phyloP scores from a whole-genome alignment of 2,113 vertebrate species.

The Zootoca vivipara region DNA sequence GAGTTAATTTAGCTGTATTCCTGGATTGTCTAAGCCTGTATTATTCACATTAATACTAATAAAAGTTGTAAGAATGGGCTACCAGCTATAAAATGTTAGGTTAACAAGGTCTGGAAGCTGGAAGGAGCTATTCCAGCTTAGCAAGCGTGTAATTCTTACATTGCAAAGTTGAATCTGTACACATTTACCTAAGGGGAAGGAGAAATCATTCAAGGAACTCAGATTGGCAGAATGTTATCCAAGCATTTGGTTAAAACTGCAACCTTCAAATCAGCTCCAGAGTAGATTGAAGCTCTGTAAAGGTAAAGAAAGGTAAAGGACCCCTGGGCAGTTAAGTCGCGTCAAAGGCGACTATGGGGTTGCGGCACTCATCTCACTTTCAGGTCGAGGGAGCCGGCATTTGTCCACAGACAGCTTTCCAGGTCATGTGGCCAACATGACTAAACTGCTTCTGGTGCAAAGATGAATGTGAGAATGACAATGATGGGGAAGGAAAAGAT shows the following conservation, averaged over 20 bases:
- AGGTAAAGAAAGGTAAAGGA: too few relatives aligned
- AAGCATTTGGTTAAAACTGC: not conserved
- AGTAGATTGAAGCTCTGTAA: not conserved
- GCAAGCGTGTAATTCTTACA: not conserved
- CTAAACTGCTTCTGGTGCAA: too few relatives aligned
- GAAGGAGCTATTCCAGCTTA: not conserved
- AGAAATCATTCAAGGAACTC: not conserved
- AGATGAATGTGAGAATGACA: too few relatives aligned
- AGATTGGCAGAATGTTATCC: not conserved
- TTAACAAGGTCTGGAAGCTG: not conserved
- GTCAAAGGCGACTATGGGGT: too few relatives aligned
- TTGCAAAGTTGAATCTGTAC: constrained; percentile 2
- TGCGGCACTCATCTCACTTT: too few relatives aligned
- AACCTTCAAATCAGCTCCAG: not conserved
- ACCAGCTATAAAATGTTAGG: not conserved
- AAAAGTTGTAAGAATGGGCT: constrained; percentile 5
- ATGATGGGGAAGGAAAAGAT: too few relatives aligned
- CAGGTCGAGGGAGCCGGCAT: too few relatives aligned
- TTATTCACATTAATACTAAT: not conserved
- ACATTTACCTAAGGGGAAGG: not conserved
- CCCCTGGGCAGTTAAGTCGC: too few relatives aligned
- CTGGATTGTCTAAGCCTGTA: constrained; percentile 5
- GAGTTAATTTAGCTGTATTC: not conserved
- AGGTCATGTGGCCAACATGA: too few relatives aligned
- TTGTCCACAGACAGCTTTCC: too few relatives aligned